Conservation (phyloP, 2,797 vertebrate genomes). For the Clarias platycephalus region DNA sequence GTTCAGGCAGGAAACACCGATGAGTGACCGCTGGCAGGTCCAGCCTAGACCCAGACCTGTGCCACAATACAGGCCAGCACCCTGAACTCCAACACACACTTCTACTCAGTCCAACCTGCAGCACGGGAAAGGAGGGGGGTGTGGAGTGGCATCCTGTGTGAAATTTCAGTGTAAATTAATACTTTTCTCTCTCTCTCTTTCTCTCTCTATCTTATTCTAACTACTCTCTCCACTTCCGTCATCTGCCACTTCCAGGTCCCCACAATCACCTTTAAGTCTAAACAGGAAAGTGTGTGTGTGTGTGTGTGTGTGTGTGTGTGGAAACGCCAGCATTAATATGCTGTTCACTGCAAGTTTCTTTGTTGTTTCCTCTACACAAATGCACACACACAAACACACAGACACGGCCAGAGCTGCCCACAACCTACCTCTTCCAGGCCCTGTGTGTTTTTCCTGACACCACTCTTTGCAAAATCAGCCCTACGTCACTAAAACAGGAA, state of each 20-base stretch:
- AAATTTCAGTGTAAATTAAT: conserved; percentile 99
- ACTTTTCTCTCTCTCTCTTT: conserved; percentile 61
- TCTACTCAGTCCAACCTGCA: conserved; percentile 75
- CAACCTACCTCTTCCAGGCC: conserved; percentile 82
- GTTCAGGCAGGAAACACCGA: conserved; percentile 72
- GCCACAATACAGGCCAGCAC: conserved; percentile 73
- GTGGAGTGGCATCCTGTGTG: conserved; percentile 92
- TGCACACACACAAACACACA: not conserved
- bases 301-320: conserved; percentile 68
- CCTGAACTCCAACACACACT: conserved; percentile 51
- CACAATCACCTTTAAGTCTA: conserved; percentile 97
- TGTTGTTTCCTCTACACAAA: conserved; percentile 63
- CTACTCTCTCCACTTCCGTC: conserved; percentile 87
- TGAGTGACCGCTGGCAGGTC: conserved; percentile 67
- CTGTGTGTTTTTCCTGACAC: conserved; percentile 89
- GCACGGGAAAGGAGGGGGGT: conserved; percentile 51
- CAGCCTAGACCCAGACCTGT: conserved; percentile 76
- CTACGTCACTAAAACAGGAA: conserved; percentile 62
- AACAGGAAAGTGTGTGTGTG: conserved; percentile 80
- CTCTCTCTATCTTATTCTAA: conserved; percentile 55
- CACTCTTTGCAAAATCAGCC: conserved; percentile 82
- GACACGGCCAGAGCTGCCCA: conserved; percentile 81
- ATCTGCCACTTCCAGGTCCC: conserved; percentile 95
- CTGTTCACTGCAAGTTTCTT: conserved; percentile 87
- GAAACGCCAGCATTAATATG: conserved; percentile 96